Conservation (phyloP, 2,888 invertebrate species). For the Trissolcus brochymenae region DNA sequence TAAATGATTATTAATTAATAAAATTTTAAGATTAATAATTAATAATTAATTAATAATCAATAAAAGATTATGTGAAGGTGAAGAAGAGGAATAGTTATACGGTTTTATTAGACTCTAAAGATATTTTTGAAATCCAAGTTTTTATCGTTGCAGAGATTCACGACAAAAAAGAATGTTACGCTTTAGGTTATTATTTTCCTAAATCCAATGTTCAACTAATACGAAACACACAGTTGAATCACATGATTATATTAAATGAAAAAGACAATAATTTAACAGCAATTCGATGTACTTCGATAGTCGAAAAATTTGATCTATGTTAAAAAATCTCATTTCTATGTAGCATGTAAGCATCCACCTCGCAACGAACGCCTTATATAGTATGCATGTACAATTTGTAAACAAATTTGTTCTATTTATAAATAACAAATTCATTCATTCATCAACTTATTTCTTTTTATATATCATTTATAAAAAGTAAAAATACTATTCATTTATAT, state of each 20-base stretch:
- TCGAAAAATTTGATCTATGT: neutral
- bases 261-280: constrained; percentile 4
- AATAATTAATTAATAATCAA: too few relatives aligned
- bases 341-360: too few relatives aligned
- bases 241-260: constrained; percentile 3
- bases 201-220: neutral
- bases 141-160: constrained; percentile 1
- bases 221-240: neutral
- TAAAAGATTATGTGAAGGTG: constrained; percentile 1
- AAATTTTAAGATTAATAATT: too few relatives aligned
- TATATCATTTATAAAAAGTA: too few relatives aligned
- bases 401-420: too few relatives aligned
- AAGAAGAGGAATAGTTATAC: constrained; percentile 28
- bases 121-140: constrained; percentile 4
- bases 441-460: too few relatives aligned
- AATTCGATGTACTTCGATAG: constrained; percentile 3
- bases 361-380: too few relatives aligned
- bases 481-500: too few relatives aligned
- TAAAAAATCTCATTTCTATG: too few relatives aligned
- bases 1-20: too few relatives aligned
- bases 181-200: constrained; percentile 5
- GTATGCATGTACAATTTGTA: too few relatives aligned
- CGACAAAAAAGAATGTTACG: neutral
- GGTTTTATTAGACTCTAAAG: constrained; percentile 13
- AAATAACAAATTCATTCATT: too few relatives aligned